A percentile compares a stretch with the other conserved stretches of the same genome.
Conservation (phyloP, 2,888 invertebrate genomes). For the Automeris io region DNA sequence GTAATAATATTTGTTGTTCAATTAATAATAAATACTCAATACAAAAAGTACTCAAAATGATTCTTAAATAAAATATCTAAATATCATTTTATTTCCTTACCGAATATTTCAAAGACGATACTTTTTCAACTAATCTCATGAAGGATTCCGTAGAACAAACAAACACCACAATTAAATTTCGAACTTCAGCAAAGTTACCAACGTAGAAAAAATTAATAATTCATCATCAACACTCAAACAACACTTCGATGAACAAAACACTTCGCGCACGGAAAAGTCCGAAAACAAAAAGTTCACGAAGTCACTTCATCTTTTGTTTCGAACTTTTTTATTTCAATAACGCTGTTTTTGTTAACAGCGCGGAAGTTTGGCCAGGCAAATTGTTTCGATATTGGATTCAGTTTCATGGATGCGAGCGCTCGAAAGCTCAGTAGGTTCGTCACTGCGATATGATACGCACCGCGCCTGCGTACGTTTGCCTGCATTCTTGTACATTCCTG, state of each 20-base stretch:
- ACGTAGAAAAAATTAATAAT: conserved; percentile 20
- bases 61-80: too few relatives aligned
- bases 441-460: conserved; percentile 57
- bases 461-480: conserved; percentile 70
- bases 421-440: conserved; percentile 46
- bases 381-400: conserved; percentile 24
- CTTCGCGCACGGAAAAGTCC: conserved; percentile 16
- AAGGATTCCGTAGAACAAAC: conserved; percentile 5
- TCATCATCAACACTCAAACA: conserved; percentile 29
- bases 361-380: conserved; percentile 3
- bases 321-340: conserved; percentile 3
- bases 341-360: neutral
- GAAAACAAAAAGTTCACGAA: conserved; percentile 4
- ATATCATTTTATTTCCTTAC: too few relatives aligned
- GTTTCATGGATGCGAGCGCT: conserved; percentile 38
- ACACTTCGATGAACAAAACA: conserved; percentile 31
- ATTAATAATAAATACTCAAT: too few relatives aligned
- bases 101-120: neutral
- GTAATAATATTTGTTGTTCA: too few relatives aligned
- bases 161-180: conserved; percentile 10
- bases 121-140: conserved; percentile 1
- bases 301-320: conserved; percentile 6
- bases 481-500: conserved; percentile 71
- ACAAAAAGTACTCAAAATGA: too few relatives aligned
- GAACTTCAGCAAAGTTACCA: conserved; percentile 26